Evolutionary conservation across 1,140 invertebrate genomes (phyloP).

Genomic region (Drosophila bocki): DNA sequence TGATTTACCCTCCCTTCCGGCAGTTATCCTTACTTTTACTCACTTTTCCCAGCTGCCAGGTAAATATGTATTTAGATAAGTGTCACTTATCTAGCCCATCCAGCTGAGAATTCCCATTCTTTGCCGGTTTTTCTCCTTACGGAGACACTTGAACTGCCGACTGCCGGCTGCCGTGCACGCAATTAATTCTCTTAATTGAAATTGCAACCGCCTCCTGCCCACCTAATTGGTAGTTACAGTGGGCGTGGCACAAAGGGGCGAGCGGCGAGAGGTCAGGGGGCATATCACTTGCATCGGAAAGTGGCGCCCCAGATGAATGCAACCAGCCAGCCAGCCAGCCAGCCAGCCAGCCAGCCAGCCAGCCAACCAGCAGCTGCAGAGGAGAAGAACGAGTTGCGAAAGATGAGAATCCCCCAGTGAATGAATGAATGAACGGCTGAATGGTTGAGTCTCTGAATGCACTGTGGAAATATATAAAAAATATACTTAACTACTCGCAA

Average conservation of each 20-base stretch:
- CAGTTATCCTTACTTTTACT: not conserved
- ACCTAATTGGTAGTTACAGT: conserved; percentile 76
- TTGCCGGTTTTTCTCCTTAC: conserved; percentile 6
- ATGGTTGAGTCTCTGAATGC: conserved; percentile 22
- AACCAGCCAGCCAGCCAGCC: conserved; percentile 18
- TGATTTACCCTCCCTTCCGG: not conserved
- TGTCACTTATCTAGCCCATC: conserved; percentile 62
- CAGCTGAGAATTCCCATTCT: conserved; percentile 34
- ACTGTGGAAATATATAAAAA: conserved; percentile 41
- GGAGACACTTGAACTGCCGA: conserved; percentile 44
- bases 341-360: conserved; percentile 14
- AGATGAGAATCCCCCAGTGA: conserved; percentile 44
- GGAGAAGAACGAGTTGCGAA: conserved; percentile 25
- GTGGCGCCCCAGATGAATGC: conserved; percentile 75
- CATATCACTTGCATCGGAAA: conserved; percentile 76
- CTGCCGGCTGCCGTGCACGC: conserved; percentile 70
- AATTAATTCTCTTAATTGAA: conserved; percentile 82
- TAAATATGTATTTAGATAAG: conserved; percentile 83
- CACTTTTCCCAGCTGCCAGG: conserved; percentile 9
- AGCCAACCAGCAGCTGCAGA: conserved; percentile 33
- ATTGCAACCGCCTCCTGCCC: conserved; percentile 73
- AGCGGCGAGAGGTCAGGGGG: conserved; percentile 18
- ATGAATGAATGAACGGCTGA: conserved; percentile 61
- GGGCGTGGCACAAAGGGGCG: conserved; percentile 24
- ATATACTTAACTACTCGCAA: not conserved